phyloP scores from a whole-genome alignment of 2,113 vertebrate species.

The Platysternon megacephalum region DNA sequence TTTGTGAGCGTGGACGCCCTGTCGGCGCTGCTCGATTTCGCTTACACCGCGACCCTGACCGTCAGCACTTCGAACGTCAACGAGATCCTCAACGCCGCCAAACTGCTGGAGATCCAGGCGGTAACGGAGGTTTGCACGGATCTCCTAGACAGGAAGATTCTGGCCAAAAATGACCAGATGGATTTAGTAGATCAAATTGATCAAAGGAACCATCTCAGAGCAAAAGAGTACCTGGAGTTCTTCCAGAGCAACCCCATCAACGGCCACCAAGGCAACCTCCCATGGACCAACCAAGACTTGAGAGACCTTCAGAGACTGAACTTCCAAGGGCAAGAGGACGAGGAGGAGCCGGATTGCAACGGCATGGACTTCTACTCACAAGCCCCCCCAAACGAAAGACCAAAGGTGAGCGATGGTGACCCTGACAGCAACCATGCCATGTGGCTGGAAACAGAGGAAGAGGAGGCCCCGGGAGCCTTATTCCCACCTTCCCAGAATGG shows the following conservation, averaged over 20 bases:
- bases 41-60: constrained; percentile 97
- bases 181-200: constrained; percentile 84
- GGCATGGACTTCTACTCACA: constrained; percentile 80
- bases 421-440: constrained; percentile 74
- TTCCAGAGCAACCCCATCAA: constrained; percentile 92
- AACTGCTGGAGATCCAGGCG: constrained; percentile 93
- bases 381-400: constrained; percentile 73
- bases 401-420: constrained; percentile 76
- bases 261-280: constrained; percentile 77
- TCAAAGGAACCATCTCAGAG: constrained; percentile 91
- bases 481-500: constrained; percentile 88
- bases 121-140: constrained; percentile 96
- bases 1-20: constrained; percentile 93
- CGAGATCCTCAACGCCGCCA: constrained; percentile 94
- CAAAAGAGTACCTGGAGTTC: constrained; percentile 97
- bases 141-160: constrained; percentile 97
- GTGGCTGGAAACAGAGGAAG: constrained; percentile 81
- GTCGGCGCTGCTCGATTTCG: constrained; percentile 96
- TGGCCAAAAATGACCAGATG: constrained; percentile 82
- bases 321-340: constrained; percentile 84
- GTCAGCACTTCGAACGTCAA: constrained; percentile 93
- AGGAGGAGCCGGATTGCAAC: constrained; percentile 85
- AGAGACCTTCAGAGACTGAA: constrained; percentile 76
- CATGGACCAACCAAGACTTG: constrained; percentile 79
- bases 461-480: constrained; percentile 75